phyloP scores from a whole-genome alignment of 2,888 invertebrate genomes.

The Cyclophora punctaria region DNA sequence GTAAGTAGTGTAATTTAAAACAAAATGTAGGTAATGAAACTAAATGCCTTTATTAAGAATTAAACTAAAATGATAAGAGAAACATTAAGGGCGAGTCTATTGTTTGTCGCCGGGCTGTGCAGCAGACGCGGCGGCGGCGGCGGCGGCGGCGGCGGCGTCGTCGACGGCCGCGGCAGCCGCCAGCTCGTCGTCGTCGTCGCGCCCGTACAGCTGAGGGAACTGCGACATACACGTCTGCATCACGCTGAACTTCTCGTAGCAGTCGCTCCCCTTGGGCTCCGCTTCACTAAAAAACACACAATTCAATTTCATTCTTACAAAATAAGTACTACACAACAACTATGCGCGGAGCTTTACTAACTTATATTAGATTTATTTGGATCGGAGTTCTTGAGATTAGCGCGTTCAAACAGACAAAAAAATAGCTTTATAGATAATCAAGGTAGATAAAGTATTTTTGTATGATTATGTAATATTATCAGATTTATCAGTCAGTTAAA shows the following conservation, averaged over 20 bases:
- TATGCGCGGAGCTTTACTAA: too few relatives aligned
- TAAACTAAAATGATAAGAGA: too few relatives aligned
- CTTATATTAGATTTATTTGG: too few relatives aligned
- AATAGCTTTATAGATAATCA: conserved; percentile 18
- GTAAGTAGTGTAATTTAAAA: too few relatives aligned
- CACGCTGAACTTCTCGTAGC: conserved; percentile 89
- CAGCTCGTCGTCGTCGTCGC: conserved; percentile 77
- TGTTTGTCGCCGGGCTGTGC: not conserved
- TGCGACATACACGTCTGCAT: conserved; percentile 94
- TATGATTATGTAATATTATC: not conserved
- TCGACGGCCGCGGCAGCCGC: conserved; percentile 26
- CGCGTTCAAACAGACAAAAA: too few relatives aligned
- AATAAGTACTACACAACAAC: too few relatives aligned
- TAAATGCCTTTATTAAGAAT: too few relatives aligned
- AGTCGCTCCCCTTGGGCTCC: conserved; percentile 95
- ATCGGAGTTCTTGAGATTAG: too few relatives aligned
- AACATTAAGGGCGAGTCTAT: too few relatives aligned
- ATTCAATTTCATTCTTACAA: conserved; percentile 14
- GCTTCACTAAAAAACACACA: conserved; percentile 78
- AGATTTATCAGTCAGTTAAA: too few relatives aligned
- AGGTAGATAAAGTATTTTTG: conserved; percentile 21
- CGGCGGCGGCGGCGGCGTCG: conserved; percentile 15
- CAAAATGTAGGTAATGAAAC: too few relatives aligned
- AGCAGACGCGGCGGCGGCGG: conserved; percentile 4
- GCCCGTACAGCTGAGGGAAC: conserved; percentile 90